Percentiles rank a stretch among this genome's conserved stretches.
Evolutionary conservation across 2,113 vertebrate genomes (phyloP).

Genomic region (Mobula hypostoma): DNA sequence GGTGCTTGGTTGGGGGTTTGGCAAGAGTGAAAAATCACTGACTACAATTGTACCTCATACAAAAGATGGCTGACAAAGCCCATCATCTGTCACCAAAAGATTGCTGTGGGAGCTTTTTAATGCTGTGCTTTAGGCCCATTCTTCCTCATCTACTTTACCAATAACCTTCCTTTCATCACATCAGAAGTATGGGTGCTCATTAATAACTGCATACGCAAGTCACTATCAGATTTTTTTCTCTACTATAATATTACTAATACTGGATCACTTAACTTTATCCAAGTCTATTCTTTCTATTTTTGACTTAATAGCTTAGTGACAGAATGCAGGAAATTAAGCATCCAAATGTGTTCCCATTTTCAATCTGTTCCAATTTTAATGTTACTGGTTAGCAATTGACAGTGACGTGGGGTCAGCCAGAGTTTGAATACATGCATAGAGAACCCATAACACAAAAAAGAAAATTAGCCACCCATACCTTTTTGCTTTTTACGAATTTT

Average conservation of each 20-base stretch:
- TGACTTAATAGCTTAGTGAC: background rate
- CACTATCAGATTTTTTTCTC: background rate
- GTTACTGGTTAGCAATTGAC: background rate
- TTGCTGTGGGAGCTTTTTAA: too few species aligned
- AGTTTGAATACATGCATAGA: background rate
- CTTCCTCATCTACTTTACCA: too few species aligned
- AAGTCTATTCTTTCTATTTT: background rate
- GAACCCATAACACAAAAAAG: background rate
- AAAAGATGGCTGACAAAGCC: too few species aligned
- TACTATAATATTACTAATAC: background rate
- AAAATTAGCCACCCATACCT: constrained; percentile 55
- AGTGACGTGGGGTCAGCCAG: background rate
- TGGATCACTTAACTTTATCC: background rate
- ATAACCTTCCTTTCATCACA: too few species aligned
- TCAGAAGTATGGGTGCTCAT: too few species aligned
- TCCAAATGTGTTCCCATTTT: background rate
- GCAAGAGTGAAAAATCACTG: too few species aligned
- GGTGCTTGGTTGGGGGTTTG: too few species aligned
- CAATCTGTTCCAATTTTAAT: background rate
- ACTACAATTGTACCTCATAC: too few species aligned
- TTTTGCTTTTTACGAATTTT: constrained; percentile 97
- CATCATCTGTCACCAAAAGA: too few species aligned
- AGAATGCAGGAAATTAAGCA: background rate
- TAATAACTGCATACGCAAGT: too few species aligned
- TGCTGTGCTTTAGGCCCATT: too few species aligned